Evolutionary conservation across 2,797 vertebrate genomes (phyloP), one percentile per base, ranked within the genome.

Genomic region (Girardinus metallicus): DNA sequence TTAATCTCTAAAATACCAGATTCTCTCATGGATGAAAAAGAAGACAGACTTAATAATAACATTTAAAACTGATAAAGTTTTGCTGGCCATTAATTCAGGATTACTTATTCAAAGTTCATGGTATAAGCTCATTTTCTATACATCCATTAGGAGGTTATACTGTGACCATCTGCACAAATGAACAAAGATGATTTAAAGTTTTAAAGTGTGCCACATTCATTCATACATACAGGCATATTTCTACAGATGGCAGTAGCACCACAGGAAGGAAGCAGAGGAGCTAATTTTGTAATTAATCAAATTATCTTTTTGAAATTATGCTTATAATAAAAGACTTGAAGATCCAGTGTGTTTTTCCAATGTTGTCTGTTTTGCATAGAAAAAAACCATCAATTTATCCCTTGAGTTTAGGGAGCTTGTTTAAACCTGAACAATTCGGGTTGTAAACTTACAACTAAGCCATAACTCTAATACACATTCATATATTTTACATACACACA

Each of bases 1-100:
- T 74, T 82, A 85, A 88, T 86, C 89, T 89, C 77, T 80, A 51
- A 83, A 87, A 89, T 82, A 88, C 79, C 87, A 74, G 73, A 81
- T 57, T 72, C 78, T 86, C 81, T 86, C 83, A 90, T 80, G 83
- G 76, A 90, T 84, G 80, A 72, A 85, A 84, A 87, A 85, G 76
- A 80, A 78, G 75, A 75, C 79, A 84, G 84, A 89, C 75, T 83
- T 80, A 88, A 75, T 51, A 62, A 83, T 88, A 85, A 91, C 77
- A 79, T 82, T 85, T 86, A 75, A 85, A 87, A 29, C 13, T 51
- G 68, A 80, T 68, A 55, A 75, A 76, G 79, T 87, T 86, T 70
- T 78, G 76, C 66, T 85, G 26, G 21, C 47, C 23, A 77, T 77
- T 60, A 74, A n/a, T 74, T 60, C 64, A 73, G 46, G 5, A 70